These are phyloP conservation scores for Gallinago jamesoni DNA, from an alignment of 2,113 vertebrate species.

Conservation along the genomic window DNA sequence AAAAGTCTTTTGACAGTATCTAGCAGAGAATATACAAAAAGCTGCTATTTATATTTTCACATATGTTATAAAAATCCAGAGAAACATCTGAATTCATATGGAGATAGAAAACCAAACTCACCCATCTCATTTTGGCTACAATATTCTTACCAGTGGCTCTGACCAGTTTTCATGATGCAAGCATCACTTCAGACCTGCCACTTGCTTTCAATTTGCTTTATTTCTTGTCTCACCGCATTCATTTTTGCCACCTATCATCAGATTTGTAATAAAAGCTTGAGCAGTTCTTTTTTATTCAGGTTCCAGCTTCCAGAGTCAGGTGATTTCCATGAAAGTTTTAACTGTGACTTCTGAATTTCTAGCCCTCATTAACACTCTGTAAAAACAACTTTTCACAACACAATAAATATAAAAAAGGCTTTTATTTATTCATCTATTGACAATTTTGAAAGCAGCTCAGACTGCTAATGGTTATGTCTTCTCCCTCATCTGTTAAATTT, in stretches of 20 bases:
- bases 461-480: not conserved
- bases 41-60: not conserved
- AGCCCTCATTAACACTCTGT: not conserved
- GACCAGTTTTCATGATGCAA: not conserved
- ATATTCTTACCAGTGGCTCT: not conserved
- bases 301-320: not conserved
- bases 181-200: not conserved
- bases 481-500: not conserved
- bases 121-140: not conserved
- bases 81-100: not conserved
- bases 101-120: not conserved
- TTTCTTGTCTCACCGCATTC: not conserved
- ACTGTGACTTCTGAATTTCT: not conserved
- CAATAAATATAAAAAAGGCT: not conserved
- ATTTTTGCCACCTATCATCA: not conserved
- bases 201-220: not conserved
- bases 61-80: not conserved
- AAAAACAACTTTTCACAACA: not conserved
- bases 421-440: not conserved
- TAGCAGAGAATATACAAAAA: not conserved
- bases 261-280: not conserved
- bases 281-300: not conserved
- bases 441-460: not conserved
- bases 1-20: not conserved
- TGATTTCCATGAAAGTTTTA: not conserved